Base-by-base conservation (phyloP, 1,140 invertebrate species). In the Zaprionus camerounensis region DNA sequence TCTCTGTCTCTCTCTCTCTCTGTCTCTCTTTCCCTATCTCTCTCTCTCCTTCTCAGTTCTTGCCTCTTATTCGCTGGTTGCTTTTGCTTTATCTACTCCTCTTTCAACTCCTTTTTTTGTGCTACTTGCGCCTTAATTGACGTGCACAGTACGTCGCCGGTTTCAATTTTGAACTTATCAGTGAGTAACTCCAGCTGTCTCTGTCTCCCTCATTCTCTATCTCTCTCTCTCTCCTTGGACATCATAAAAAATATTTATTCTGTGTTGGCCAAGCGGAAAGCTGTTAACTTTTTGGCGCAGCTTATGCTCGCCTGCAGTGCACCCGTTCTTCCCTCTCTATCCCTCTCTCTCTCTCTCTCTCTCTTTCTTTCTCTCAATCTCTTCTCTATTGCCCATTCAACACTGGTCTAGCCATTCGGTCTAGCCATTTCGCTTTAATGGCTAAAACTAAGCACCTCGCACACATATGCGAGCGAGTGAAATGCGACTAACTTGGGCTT, bases 81-180 rank as follows among this genome's bases (percentile, higher is more conserved):
- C 9, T 46, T 46, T 44, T 44, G 36, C 58, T 73, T 53, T 44
- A n/a, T 41, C 15, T 46, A 17, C 15, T 49, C 20, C n/a, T 17
- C 15, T 17, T 46, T 7, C 41, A 7, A 22, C 46, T 44, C 41
- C 41, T 44, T 56, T 26, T 53, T 58, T 72, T 63, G 59, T 34
- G 61, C 71, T 61, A 57, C 56, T 63, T 69, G 38, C 28, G 41
- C 55, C 44, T 65, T 77, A 86, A 80, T 82, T 86, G 82, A 82
- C 76, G 76, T 82, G 71, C 58, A 62, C 56, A 58, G 70, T 63
- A 44, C 31, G 65, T 38, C 53, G 53, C 57, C 58, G 63, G 68
- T 74, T 77, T 76, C 82, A 80, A 68, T 76, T 79, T 65, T 53
- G 36, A 85, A 80, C 56, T 81, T 66, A 68, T 78, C 34, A 55